Base-by-base conservation (phyloP, 2,113 vertebrate species). In the Leptosomus discolor region DNA sequence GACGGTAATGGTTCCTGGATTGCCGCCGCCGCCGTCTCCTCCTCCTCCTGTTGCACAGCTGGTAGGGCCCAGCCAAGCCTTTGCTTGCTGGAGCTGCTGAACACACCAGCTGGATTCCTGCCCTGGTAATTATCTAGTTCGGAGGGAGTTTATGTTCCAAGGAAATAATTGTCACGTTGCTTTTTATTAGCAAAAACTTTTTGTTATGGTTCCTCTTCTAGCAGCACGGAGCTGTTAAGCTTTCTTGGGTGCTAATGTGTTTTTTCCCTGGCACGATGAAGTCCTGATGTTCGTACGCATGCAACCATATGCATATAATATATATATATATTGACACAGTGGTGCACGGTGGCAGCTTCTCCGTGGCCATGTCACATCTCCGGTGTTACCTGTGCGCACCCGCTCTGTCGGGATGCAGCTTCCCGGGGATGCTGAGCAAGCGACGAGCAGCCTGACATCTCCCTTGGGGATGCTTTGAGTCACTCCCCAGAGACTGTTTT, bases 221-320 rank as follows among this genome's bases (percentile, higher is more conserved):
- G 32, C 15, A 37, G 13, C 32, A 4, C 1, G 6, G 15, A 10
- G 64, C 67, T 69, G 57, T 30, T 71, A 3, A 0, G 0, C 20
- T 58, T 69, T 86, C 73, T 46, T 26, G 39, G 43, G n/a, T 4
- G 8, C 14, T 50, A 4, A 39, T 20, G 13, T 9, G 1, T n/a
- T 56, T 77, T 36, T 48, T 8, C 29, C 57, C 36, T 30, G 26
- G 34, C 36, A 43, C 5, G 0, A 32, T 6, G 36, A 56, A 58
- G 45, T 53, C 43, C n/a, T 32, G 61, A 21, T 21, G 85, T 5
- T 26, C 54, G 24, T 37, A 5, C 3, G n/a, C 0, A 2, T n/a
- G 17, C 51, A 70, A 24, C 51, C 41, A 10, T 23, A 0, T 4
- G 27, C 1, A 1, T 10, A 5, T 8, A n/a, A 11, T 12, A 7